These are phyloP conservation scores for Trichopria drosophilae DNA, from an alignment of 2,888 invertebrate species.

Conservation along the genomic window DNA sequence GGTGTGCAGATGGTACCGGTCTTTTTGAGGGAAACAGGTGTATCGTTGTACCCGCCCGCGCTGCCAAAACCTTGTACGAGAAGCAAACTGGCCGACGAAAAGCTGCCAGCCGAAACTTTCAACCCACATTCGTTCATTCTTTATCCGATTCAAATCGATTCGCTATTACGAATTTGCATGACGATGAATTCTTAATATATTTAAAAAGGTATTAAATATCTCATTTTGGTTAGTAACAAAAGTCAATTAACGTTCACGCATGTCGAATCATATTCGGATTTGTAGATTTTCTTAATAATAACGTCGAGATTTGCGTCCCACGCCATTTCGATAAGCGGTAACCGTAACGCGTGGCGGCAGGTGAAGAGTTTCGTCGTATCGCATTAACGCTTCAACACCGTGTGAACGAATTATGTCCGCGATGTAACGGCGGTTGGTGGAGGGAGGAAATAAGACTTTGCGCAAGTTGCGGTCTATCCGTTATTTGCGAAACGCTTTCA, in stretches of 20 bases:
- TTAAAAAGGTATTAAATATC: too few species aligned
- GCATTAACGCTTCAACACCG: slow-evolving; percentile 19
- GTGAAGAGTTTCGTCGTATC: slow-evolving; percentile 27
- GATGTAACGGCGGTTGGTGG: not conserved
- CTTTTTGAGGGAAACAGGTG: slow-evolving; percentile 40
- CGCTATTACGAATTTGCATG: too few species aligned
- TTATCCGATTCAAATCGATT: too few species aligned
- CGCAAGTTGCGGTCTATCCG: slow-evolving; percentile 38
- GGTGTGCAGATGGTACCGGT: slow-evolving; percentile 38
- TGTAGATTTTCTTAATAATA: slow-evolving; percentile 32
- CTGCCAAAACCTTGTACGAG: slow-evolving; percentile 25
- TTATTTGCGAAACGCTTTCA: slow-evolving; percentile 51
- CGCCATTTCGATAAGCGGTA: slow-evolving; percentile 19
- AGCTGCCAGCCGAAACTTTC: slow-evolving; percentile 15
- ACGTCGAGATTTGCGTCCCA: slow-evolving; percentile 14
- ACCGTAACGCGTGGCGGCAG: slow-evolving; percentile 6
- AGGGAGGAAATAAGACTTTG: slow-evolving; percentile 39
- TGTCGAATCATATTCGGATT: too few species aligned
- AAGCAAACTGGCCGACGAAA: slow-evolving; percentile 24
- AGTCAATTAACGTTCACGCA: too few species aligned
- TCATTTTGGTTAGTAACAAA: too few species aligned
- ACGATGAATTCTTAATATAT: too few species aligned
- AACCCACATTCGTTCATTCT: too few species aligned
- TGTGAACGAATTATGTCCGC: slow-evolving; percentile 14
- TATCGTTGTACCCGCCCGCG: slow-evolving; percentile 33